Percentiles rank a stretch among this genome's conserved stretches.
These are phyloP conservation scores for Conger conger DNA, from an alignment of 2,113 vertebrate species.

Conservation along the genomic window DNA sequence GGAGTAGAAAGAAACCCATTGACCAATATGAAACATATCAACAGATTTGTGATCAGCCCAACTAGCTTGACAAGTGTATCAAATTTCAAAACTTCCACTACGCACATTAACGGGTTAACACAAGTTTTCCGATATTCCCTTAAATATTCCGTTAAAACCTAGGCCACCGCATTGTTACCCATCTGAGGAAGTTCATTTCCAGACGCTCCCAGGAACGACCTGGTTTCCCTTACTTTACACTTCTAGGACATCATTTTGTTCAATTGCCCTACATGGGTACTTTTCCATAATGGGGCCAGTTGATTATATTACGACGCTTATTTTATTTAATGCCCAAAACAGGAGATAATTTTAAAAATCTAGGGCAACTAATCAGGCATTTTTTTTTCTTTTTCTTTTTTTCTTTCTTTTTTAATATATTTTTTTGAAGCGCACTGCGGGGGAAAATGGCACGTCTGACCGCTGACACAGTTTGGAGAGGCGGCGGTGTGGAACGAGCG, in stretches of 20 bases:
- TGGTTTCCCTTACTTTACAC: slow-evolving; percentile 53
- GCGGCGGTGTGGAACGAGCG: slow-evolving; percentile 26
- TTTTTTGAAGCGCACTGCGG: slow-evolving; percentile 32
- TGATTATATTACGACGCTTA: slow-evolving; percentile 55
- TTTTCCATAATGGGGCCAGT: slow-evolving; percentile 55
- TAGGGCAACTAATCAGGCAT: slow-evolving; percentile 56
- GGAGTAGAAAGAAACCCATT: no score
- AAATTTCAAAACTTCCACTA: no score
- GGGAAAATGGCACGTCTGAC: slow-evolving; percentile 40
- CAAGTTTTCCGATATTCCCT: slow-evolving; percentile 3
- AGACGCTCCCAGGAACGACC: slow-evolving; percentile 51
- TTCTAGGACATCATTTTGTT: slow-evolving; percentile 54
- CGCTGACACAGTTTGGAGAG: slow-evolving; percentile 44
- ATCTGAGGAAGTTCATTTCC: slow-evolving; percentile 50
- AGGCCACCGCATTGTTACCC: slow-evolving; percentile 24
- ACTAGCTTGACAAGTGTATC: no score
- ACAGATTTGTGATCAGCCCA: no score
- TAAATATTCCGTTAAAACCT: slow-evolving; percentile 23
- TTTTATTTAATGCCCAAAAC: slow-evolving; percentile 61
- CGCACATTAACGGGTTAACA: no score
- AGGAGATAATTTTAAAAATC: slow-evolving; percentile 61
- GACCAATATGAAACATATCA: no score
- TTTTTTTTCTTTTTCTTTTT: slow-evolving; percentile 47
- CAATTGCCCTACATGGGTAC: slow-evolving; percentile 58
- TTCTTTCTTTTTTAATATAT: slow-evolving; percentile 46